Percentiles rank a stretch among this genome's conserved stretches.
These are phyloP conservation scores for Portunus trituberculatus DNA, from an alignment of 1,140 invertebrate species.

Conservation along the genomic window DNA sequence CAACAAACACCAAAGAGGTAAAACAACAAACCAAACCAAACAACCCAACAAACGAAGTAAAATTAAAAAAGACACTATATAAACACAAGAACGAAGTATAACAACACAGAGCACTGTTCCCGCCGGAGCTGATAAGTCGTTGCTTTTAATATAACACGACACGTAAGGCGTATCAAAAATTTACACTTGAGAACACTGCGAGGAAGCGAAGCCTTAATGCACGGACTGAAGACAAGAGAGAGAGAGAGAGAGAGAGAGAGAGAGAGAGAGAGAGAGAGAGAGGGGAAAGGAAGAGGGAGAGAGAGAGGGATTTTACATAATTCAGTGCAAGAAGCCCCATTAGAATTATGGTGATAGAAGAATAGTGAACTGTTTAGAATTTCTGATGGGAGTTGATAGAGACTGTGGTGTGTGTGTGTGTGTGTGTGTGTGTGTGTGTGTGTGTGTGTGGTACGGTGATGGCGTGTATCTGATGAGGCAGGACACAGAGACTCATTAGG, in stretches of 20 bases:
- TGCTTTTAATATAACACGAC: background rate
- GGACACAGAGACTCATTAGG: background rate
- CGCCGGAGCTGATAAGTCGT: background rate
- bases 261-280: background rate
- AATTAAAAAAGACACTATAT: background rate
- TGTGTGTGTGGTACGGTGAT: slow-evolving; percentile 14
- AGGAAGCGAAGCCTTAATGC: background rate
- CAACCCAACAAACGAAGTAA: background rate
- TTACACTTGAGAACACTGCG: no score
- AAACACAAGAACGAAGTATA: background rate
- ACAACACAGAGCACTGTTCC: background rate
- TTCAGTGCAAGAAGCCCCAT: slow-evolving; percentile 53
- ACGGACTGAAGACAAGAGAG: no score
- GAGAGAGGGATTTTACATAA: slow-evolving; percentile 52
- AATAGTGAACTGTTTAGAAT: background rate
- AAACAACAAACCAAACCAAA: background rate
- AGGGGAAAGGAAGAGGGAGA: background rate
- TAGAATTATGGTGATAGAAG: slow-evolving; percentile 51
- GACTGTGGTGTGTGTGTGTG: background rate
- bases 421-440: background rate
- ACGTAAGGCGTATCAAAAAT: background rate
- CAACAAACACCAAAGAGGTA: background rate
- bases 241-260: background rate
- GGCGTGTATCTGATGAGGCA: slow-evolving; percentile 29
- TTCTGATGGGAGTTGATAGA: background rate